Base-by-base conservation (phyloP, 2,888 invertebrate genomes). In the Leptogaster cylindrica region DNA sequence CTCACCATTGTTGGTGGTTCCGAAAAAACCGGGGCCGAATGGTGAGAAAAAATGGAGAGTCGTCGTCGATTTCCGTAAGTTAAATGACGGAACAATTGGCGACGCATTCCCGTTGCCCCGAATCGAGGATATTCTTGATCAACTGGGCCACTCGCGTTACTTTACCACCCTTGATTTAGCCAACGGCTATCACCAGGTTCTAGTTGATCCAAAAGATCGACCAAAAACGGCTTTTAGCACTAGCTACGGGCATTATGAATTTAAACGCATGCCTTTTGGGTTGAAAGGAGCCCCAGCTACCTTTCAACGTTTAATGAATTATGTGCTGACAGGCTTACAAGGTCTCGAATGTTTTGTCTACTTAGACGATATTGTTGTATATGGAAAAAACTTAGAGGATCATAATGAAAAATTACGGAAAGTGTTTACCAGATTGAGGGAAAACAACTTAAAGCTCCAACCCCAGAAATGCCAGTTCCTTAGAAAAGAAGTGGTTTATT, bases 221-320 rank as follows among this genome's bases (percentile, higher is more conserved):
- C 46, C 51, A 1, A 71, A 71, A 65, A 71, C 70, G 10, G 70
- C 71, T 2, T 70, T 73, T 20, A 67, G 63, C 20, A 70, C 69
- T 1, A 12, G 16, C 2, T 64, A 64, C 16, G 69, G 66, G 7
- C 66, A 71, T 18, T 70, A 66, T 25, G 48, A 70, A 33, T 70
- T 58, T 28, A 33, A 10, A 18, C 5, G 8, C 6, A 76, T 78
- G 76, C 77, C 77, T 1, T 77, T 79, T 68, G 79, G 76, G 2
- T 73, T 81, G 8, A 77, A 76, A 73, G 78, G 78, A 65, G 77
- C 79, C 0, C 80, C 81, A 0, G 74, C 75, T 0, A 78, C 78
- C 0, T 79, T 80, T 51, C 79, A 79, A 71, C 50, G 77, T 2
- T 66, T 77, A 50, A 80, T 80, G 78, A 75, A 78, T 48, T 74